Evolutionary conservation across 1,140 invertebrate genomes (phyloP).

Genomic region (Oedothorax gibbosus): DNA sequence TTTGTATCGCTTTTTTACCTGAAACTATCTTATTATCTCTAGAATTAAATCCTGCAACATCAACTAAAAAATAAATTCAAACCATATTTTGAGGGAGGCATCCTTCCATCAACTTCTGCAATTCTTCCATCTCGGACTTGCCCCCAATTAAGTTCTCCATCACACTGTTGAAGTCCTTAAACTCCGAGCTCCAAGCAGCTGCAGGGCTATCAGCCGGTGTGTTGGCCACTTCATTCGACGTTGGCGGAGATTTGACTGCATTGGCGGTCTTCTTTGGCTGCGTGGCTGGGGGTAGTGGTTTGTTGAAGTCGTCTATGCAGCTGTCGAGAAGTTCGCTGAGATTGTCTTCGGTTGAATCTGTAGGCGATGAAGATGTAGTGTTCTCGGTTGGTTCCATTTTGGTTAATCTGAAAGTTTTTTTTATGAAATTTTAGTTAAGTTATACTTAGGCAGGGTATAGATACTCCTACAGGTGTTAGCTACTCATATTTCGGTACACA

Average conservation of each 20-base stretch:
- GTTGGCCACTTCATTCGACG: not conserved
- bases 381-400: too few relatives aligned
- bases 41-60: too few relatives aligned
- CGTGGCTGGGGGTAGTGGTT: constrained; percentile 9
- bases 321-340: constrained; percentile 54
- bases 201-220: not conserved
- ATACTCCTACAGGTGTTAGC: too few relatives aligned
- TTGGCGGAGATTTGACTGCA: constrained; percentile 66
- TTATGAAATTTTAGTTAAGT: too few relatives aligned
- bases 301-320: constrained; percentile 59
- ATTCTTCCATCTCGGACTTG: constrained; percentile 62
- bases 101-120: constrained; percentile 61
- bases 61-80: constrained; percentile 17
- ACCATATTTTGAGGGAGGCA: not conserved
- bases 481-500: too few relatives aligned
- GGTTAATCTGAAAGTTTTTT: too few relatives aligned
- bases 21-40: too few relatives aligned
- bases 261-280: not conserved
- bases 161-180: constrained; percentile 69
- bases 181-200: constrained; percentile 73
- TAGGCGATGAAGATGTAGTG: too few relatives aligned
- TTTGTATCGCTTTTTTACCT: too few relatives aligned
- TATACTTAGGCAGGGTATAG: too few relatives aligned
- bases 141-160: constrained; percentile 52
- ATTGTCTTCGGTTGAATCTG: constrained; percentile 16